Percentiles rank a stretch among this genome's conserved stretches.
phyloP scores from a whole-genome alignment of 2,888 invertebrate species.

The Prosopocoilus inquinatus region DNA sequence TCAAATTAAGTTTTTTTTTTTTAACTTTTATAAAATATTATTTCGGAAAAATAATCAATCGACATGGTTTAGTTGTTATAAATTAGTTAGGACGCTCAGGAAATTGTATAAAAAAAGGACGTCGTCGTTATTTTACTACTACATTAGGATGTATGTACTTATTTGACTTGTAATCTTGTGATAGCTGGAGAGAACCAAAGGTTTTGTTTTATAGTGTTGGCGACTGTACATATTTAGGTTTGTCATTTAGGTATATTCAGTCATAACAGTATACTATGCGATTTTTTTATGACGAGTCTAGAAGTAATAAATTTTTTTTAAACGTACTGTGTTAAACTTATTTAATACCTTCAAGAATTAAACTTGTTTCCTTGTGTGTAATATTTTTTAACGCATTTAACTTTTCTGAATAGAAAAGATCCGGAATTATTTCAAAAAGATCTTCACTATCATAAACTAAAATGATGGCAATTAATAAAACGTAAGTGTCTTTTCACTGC shows the following conservation, averaged over 20 bases:
- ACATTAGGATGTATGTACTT: constrained; percentile 10
- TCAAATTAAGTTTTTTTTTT: not conserved
- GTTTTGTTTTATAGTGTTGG: constrained; percentile 45
- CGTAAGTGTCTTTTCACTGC: no score
- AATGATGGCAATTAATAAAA: no score
- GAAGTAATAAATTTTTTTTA: constrained; percentile 3
- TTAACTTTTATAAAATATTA: not conserved
- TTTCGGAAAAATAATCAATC: not conserved
- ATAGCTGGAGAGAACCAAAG: constrained; percentile 70
- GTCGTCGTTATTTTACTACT: constrained; percentile 33
- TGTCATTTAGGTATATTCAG: not conserved
- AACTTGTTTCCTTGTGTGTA: no score
- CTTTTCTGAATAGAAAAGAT: no score
- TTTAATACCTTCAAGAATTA: no score
- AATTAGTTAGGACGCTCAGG: constrained; percentile 41
- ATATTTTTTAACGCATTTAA: no score
- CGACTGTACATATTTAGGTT: not conserved
- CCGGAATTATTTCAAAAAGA: no score
- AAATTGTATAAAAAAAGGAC: constrained; percentile 33
- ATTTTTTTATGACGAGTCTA: constrained; percentile 6
- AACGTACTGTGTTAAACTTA: no score
- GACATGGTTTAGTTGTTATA: not conserved
- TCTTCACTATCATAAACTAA: no score
- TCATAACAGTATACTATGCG: constrained; percentile 4
- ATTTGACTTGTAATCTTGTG: constrained; percentile 41